Percentiles rank a stretch among this genome's conserved stretches.
These are phyloP conservation scores for Bryconaethiops microstoma DNA, from an alignment of 2,797 vertebrate species.

Conservation along the genomic window DNA sequence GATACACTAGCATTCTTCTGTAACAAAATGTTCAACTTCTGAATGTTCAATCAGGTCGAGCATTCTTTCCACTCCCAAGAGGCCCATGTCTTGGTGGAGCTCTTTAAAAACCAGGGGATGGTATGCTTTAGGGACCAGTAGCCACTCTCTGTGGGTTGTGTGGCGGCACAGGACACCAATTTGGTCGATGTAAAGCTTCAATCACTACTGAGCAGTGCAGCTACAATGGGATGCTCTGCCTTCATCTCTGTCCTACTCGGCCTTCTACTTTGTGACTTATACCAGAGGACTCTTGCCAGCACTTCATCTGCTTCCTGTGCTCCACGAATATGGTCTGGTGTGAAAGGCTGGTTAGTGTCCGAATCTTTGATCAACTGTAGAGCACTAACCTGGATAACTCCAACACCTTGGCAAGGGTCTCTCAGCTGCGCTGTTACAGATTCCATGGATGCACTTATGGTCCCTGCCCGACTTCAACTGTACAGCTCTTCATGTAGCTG, in stretches of 20 bases:
- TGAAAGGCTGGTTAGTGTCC: constrained; percentile 23
- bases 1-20: neutral
- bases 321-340: constrained; percentile 33
- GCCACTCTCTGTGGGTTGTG: constrained; percentile 9
- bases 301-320: constrained; percentile 35
- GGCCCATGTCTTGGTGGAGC: constrained; percentile 37
- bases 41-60: neutral
- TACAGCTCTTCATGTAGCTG: constrained; percentile 8
- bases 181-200: constrained; percentile 1
- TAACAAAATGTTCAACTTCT: constrained; percentile 23
- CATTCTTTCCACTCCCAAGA: constrained; percentile 16
- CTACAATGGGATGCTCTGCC: constrained; percentile 4
- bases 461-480: neutral
- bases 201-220: constrained; percentile 41
- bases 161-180: neutral
- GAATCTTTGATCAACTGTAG: constrained; percentile 23
- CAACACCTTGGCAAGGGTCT: neutral
- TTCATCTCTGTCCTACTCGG: constrained; percentile 15
- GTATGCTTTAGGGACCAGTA: constrained; percentile 22
- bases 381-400: constrained; percentile 16
- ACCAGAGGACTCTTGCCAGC: constrained; percentile 38
- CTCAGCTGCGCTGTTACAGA: neutral
- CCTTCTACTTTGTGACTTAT: constrained; percentile 43
- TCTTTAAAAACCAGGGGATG: constrained; percentile 17
- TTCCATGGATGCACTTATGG: constrained; percentile 33